Base-by-base conservation (phyloP, 2,113 vertebrate genomes). In the Turnix velox region DNA sequence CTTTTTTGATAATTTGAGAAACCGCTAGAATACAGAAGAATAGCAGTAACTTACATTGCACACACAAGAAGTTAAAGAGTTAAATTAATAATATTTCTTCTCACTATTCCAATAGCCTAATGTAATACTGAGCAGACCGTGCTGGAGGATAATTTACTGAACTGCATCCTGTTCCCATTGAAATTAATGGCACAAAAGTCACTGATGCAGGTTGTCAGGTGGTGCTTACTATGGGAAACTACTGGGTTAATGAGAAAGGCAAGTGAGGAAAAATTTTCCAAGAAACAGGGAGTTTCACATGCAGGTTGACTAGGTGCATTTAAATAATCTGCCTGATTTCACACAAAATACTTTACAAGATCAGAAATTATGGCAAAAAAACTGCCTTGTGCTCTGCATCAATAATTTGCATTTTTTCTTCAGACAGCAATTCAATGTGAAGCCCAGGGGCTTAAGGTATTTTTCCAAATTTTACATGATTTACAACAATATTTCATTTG, bases 401-500 rank as follows among this genome's bases (percentile, higher is more conserved):
- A 88, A 57, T 12, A 68, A 40, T 18, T 30, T 63, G 46, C 75
- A 13, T 46, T 83, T 91, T 88, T 92, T 57, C n/a, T 90, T 87
- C 48, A 82, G 67, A 61, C 23, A 87, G 15, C 19, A 72, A 13
- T 46, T 65, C 58, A 76, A 39, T 14, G 15, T 49, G 46, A 77
- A 69, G 57, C 45, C 35, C 51, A 84, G 33, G 30, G 28, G 28
- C 49, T 72, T 75, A 54, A 61, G 83, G 31, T 66, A 59, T 62
- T 86, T 91, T 93, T 85, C 48, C 42, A 88, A 85, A 55, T 84
- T 87, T 88, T 94, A 87, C 57, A 74, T 69, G 55, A 92, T 91
- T 91, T 72, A 87, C 49, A 82, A 35, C 73, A 40, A 43, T 24
- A 11, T 66, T 83, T 4, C 30, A 84, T 84, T 54, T 71, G 35